Conservation (phyloP, 2,113 vertebrate species). For the Entelurus aequoreus region DNA sequence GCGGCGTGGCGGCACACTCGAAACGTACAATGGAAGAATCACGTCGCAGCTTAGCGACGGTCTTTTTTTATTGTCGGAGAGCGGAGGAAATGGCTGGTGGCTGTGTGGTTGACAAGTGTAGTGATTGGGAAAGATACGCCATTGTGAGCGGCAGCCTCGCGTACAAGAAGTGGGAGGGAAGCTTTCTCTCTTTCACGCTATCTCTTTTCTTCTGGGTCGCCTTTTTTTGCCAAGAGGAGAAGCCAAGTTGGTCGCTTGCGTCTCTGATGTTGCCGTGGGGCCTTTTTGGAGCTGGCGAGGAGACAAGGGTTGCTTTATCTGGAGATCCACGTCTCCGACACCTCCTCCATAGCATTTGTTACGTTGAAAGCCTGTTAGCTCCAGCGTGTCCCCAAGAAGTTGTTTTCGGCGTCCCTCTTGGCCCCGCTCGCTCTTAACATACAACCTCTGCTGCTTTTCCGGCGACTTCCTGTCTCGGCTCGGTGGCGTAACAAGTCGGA, state of each 20-base stretch:
- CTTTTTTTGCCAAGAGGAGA: constrained; percentile 55
- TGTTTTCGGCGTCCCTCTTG: constrained; percentile 32
- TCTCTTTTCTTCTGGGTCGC: constrained; percentile 40
- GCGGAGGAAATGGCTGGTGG: constrained; percentile 53
- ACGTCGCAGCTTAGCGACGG: constrained; percentile 55
- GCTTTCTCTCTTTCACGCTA: constrained; percentile 42
- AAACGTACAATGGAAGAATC: constrained; percentile 50
- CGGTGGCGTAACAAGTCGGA: constrained; percentile 4
- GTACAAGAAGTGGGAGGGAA: constrained; percentile 57
- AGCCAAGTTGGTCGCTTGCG: constrained; percentile 55
- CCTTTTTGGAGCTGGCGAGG: constrained; percentile 49
- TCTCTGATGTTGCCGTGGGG: constrained; percentile 65
- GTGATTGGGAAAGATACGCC: constrained; percentile 66
- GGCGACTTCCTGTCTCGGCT: constrained; percentile 33
- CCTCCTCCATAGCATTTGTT: constrained; percentile 42
- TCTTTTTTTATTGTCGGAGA: constrained; percentile 5
- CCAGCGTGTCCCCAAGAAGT: constrained; percentile 38
- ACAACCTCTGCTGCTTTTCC: constrained; percentile 24
- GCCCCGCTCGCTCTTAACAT: constrained; percentile 24
- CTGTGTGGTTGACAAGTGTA: constrained; percentile 67
- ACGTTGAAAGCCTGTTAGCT: constrained; percentile 64
- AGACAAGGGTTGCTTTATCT: constrained; percentile 68
- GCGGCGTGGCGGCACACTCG: constrained; percentile 25
- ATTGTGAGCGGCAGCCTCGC: constrained; percentile 53
- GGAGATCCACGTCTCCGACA: constrained; percentile 61